Percentiles rank a stretch among this genome's conserved stretches.
These are phyloP conservation scores for Pangasius larnaudii DNA, from an alignment of 2,797 vertebrate genomes.

Conservation along the genomic window DNA sequence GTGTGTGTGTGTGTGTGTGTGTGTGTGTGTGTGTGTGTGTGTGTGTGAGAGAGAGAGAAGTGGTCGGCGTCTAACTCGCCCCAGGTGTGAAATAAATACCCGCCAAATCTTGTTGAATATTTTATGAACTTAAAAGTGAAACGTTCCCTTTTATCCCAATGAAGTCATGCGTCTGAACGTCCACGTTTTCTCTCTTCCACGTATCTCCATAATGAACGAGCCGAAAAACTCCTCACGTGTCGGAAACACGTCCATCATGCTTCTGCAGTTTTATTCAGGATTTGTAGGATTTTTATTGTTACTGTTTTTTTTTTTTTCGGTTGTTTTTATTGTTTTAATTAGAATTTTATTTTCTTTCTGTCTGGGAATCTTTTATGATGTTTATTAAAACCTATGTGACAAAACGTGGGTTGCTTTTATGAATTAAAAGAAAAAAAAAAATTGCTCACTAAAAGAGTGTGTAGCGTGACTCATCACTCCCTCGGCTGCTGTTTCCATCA, in stretches of 20 bases:
- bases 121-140: background rate
- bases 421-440: background rate
- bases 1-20: constrained; percentile 3
- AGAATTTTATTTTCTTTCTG: background rate
- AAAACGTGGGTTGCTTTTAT: background rate
- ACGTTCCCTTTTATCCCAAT: background rate
- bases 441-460: background rate
- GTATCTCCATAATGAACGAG: background rate
- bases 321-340: background rate
- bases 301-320: background rate
- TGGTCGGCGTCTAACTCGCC: background rate
- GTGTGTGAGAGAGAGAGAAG: background rate
- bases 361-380: background rate
- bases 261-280: background rate
- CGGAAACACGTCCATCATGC: background rate
- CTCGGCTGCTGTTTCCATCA: background rate
- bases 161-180: background rate
- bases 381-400: background rate
- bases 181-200: background rate
- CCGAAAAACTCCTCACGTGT: background rate
- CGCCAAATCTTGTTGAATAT: background rate
- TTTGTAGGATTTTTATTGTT: background rate
- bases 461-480: background rate
- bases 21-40: constrained; percentile 13
- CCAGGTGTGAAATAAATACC: background rate